Base-by-base conservation (phyloP, 1,140 invertebrate species). In the Drosophila jambulina region DNA sequence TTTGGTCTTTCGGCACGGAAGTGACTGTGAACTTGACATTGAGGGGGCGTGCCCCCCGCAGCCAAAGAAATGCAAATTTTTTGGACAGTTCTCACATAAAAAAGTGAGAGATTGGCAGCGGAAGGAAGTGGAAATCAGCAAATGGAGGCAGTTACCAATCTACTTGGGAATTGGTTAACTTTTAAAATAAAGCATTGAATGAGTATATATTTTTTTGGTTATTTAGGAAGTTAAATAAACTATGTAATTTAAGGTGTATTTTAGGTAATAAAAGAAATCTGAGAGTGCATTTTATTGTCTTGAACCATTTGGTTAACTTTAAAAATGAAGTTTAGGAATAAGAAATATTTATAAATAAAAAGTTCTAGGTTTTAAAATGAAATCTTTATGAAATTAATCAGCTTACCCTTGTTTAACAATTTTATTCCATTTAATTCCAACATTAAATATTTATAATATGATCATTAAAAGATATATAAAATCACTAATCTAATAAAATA, bases 11-110 rank as follows among this genome's bases (percentile, higher is more conserved):
- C 6, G 17, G 61, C 48, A 61, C 82, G 81, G 76, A 84, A 80
- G 70, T 75, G 58, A 51, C 65, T 75, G 49, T 90, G 81, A 90
- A 84, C 84, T 88, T 88, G 84, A 88, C 84, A 83, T 87, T 87
- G 84, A 49, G 51, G 32, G 53, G 72, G 48, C 58, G 51, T 53
- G 38, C 43, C 42, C 56, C 40, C 21, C 21, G 27, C 10, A 32
- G 46, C 21, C 49, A 68, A 81, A 65, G 57, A 76, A 78, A 64
- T 78, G 59, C 38, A 57, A 75, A 78, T 78, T 78, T 70, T 56
- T 12, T 27, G 2, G 27, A 21, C 51, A 45, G 27, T 78, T 62
- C 75, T 78, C 75, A 78, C 57, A 67, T 25, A 61, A 8, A 68
- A 43, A 36, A 65, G 59, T 43, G 25, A 38, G 57, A 43, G 25